phyloP scores from a whole-genome alignment of 2,113 vertebrate genomes.

The Tenrec ecaudatus region DNA sequence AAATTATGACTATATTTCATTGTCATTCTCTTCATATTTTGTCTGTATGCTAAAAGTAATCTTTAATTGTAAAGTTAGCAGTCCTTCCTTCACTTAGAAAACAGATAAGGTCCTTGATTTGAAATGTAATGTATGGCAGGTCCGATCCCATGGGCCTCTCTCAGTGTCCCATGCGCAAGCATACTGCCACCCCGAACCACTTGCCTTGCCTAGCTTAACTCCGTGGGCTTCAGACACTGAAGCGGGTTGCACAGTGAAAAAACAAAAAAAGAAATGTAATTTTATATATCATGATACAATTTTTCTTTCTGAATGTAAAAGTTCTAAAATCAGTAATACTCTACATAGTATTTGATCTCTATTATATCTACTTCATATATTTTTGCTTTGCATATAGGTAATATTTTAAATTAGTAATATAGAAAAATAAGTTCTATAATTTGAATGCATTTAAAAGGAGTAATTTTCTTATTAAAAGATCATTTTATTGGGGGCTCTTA shows the following conservation, averaged over 20 bases:
- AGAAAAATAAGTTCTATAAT: not conserved
- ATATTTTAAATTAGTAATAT: conserved; percentile 30
- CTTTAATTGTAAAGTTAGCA: conserved; percentile 13
- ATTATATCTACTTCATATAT: not conserved
- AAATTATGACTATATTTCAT: conserved; percentile 33
- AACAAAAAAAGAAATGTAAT: conserved; percentile 52
- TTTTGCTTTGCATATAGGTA: conserved; percentile 29
- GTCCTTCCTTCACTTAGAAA: not conserved
- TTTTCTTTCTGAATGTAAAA: conserved; percentile 44
- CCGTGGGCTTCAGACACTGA: too few species aligned
- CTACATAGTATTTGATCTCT: not conserved
- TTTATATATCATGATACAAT: conserved; percentile 6
- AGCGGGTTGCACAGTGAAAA: too few species aligned
- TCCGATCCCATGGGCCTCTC: too few species aligned
- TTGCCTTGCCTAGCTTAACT: too few species aligned
- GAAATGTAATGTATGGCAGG: conserved; percentile 52
- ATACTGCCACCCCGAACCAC: too few species aligned
- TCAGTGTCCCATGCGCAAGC: too few species aligned
- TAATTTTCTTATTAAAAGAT: not conserved
- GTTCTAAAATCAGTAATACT: conserved; percentile 29
- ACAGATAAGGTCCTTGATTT: conserved; percentile 26
- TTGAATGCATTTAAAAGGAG: conserved; percentile 28
- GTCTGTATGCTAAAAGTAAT: conserved; percentile 54
- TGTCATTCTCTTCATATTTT: conserved; percentile 24
- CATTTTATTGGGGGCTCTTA: too few species aligned